phyloP scores from a whole-genome alignment of 2,113 vertebrate genomes.

The Gymnobelideus leadbeateri region DNA sequence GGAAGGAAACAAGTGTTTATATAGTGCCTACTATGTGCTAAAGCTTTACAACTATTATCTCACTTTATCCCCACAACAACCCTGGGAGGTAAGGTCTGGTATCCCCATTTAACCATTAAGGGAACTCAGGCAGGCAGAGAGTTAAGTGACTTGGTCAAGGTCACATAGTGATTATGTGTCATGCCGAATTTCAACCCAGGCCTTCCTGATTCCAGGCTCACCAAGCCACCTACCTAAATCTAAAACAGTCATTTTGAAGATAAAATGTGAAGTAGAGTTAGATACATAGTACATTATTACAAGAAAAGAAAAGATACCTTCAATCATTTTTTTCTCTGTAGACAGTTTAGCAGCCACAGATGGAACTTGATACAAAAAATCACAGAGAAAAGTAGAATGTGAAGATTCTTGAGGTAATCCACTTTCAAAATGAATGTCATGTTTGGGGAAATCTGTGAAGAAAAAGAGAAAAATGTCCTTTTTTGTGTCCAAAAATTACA shows the following conservation, averaged over 20 bases:
- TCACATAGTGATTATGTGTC: not conserved
- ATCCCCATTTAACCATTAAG: not conserved
- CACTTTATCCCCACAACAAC: not conserved
- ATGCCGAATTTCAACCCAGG: not conserved
- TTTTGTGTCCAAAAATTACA: not conserved
- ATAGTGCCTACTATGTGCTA: not conserved
- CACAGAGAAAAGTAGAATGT: slow-evolving; percentile 90
- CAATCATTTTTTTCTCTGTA: slow-evolving; percentile 90
- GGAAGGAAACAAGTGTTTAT: no score
- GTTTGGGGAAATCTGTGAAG: slow-evolving; percentile 90
- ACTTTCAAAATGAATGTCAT: slow-evolving; percentile 86
- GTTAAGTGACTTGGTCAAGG: not conserved
- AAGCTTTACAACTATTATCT: not conserved
- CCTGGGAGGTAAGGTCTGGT: not conserved
- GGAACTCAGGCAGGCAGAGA: not conserved
- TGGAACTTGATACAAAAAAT: slow-evolving; percentile 92
- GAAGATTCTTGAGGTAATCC: slow-evolving; percentile 82
- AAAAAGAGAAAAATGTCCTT: slow-evolving; percentile 15
- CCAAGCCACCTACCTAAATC: slow-evolving; percentile 31
- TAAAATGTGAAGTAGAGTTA: not conserved
- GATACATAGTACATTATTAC: slow-evolving; percentile 18
- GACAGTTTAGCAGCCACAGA: slow-evolving; percentile 84
- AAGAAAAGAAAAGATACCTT: slow-evolving; percentile 85
- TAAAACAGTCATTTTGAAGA: slow-evolving; percentile 55
- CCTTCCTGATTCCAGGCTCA: not conserved